phyloP scores from a whole-genome alignment of 1,140 invertebrate genomes.

The Scaptomyza pallida region DNA sequence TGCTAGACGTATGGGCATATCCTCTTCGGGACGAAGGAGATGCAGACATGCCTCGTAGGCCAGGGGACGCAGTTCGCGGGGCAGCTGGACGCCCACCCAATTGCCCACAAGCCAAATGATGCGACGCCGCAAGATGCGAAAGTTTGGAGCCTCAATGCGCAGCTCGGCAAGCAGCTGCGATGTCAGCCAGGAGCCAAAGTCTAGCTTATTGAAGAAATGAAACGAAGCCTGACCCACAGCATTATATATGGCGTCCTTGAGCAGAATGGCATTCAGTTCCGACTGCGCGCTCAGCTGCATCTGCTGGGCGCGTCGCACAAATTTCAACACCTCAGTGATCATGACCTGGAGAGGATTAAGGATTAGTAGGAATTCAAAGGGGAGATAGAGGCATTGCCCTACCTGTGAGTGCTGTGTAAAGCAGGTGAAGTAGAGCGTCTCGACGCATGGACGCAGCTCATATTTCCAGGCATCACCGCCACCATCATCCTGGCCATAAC shows the following conservation, averaged over 20 bases:
- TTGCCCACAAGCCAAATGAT: conserved; percentile 94
- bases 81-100: conserved; percentile 95
- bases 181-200: conserved; percentile 97
- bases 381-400: neutral
- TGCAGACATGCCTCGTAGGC: conserved; percentile 92
- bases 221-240: conserved; percentile 95
- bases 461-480: conserved; percentile 97
- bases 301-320: conserved; percentile 87
- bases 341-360: conserved; percentile 84
- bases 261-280: conserved; percentile 91
- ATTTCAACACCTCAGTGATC: conserved; percentile 89
- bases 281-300: conserved; percentile 87
- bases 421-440: conserved; percentile 92
- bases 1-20: conserved; percentile 93
- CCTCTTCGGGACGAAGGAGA: conserved; percentile 89
- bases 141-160: conserved; percentile 92
- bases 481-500: conserved; percentile 93
- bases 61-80: conserved; percentile 89
- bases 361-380: neutral
- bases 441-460: conserved; percentile 93
- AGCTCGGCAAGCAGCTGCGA: conserved; percentile 92
- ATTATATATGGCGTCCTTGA: conserved; percentile 98
- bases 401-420: conserved; percentile 90
- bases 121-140: conserved; percentile 93
- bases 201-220: conserved; percentile 95